Conservation (phyloP, 2,113 vertebrate species). For the Daubentonia madagascariensis region DNA sequence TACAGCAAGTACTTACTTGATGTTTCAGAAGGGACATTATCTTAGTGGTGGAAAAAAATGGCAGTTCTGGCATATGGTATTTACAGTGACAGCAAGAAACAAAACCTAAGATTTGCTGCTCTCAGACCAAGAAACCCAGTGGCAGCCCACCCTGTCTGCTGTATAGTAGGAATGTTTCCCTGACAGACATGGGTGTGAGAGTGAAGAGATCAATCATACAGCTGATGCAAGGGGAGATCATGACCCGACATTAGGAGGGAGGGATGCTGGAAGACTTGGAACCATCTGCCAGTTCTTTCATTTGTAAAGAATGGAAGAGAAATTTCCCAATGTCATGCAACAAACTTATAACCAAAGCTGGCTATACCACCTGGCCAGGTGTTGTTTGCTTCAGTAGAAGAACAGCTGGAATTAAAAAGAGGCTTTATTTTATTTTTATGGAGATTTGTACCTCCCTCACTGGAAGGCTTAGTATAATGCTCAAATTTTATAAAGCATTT, state of each 20-base stretch:
- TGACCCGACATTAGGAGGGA: not conserved
- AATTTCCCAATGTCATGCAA: not conserved
- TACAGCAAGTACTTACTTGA: not conserved
- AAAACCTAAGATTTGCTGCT: not conserved
- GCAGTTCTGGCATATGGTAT: not conserved
- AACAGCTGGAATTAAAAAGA: not conserved
- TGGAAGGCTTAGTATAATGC: not conserved
- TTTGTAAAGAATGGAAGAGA: not conserved
- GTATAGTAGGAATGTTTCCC: not conserved
- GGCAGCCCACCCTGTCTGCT: not conserved
- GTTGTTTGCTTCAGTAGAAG: not conserved
- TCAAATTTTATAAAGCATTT: not conserved
- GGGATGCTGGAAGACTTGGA: not conserved
- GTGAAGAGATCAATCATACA: not conserved
- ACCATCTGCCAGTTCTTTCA: not conserved
- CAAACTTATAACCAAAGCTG: not conserved
- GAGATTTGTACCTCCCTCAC: not conserved
- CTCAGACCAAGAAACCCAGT: not conserved
- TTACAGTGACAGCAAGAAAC: not conserved
- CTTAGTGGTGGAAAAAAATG: not conserved
- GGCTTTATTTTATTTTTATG: not conserved
- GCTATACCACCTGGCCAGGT: not conserved
- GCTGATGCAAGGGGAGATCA: not conserved
- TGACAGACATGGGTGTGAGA: not conserved
- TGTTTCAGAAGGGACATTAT: not conserved